phyloP scores from a whole-genome alignment of 1,140 invertebrate genomes.

The Hormaphis cornu region DNA sequence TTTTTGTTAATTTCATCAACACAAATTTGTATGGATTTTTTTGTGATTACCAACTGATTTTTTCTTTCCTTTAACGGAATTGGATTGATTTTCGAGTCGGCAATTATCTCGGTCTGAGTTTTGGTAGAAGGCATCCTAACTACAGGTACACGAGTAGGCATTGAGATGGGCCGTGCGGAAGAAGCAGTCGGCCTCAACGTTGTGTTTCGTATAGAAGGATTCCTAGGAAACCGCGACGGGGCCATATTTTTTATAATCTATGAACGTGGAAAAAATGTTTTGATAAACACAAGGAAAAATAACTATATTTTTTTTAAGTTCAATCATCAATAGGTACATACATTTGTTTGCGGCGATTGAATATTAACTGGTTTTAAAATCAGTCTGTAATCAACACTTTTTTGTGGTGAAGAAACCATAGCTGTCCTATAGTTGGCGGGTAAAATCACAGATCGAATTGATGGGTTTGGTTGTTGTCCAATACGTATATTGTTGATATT shows the following conservation, averaged over 20 bases:
- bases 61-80: background rate
- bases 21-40: background rate
- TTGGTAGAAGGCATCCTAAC: background rate
- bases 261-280: background rate
- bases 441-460: slow-evolving; percentile 13
- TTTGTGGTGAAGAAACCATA: background rate
- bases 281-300: background rate
- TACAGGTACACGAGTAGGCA: background rate
- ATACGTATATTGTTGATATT: background rate
- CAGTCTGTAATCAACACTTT: slow-evolving; percentile 7
- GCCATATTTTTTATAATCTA: slow-evolving; percentile 8
- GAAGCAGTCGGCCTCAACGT: background rate
- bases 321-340: too few relatives aligned
- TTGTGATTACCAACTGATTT: background rate
- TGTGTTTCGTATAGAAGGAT: background rate
- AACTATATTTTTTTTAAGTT: background rate
- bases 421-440: background rate
- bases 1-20: slow-evolving; percentile 10
- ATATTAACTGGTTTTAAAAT: slow-evolving; percentile 16
- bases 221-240: background rate
- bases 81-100: background rate
- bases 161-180: background rate
- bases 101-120: background rate
- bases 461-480: background rate
- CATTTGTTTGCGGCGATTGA: background rate